phyloP scores from a whole-genome alignment of 2,113 vertebrate genomes.

The Labeo rohita region DNA sequence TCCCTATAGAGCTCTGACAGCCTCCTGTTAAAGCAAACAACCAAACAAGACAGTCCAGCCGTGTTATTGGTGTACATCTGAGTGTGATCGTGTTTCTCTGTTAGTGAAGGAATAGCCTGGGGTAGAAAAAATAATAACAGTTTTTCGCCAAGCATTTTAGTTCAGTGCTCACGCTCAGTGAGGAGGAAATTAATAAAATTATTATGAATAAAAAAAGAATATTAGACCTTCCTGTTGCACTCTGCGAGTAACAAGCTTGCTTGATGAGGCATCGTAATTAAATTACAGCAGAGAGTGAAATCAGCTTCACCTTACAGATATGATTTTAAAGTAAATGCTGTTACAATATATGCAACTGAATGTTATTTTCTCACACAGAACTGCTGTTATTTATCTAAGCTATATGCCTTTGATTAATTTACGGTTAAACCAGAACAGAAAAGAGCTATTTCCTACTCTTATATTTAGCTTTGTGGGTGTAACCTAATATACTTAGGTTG shows the following conservation, averaged over 20 bases:
- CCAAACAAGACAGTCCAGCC: background rate
- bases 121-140: conserved; percentile 13
- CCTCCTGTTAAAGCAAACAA: background rate
- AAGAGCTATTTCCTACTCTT: background rate
- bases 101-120: conserved; percentile 60
- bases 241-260: conserved; percentile 53
- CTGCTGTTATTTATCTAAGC: conserved; percentile 32
- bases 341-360: conserved; percentile 48
- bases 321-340: conserved; percentile 51
- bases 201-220: conserved; percentile 50
- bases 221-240: conserved; percentile 56
- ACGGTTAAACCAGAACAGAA: background rate
- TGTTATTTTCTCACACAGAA: conserved; percentile 36
- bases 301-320: conserved; percentile 47
- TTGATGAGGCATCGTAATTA: conserved; percentile 55
- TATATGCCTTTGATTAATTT: background rate
- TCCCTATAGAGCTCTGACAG: background rate
- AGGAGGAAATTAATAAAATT: conserved; percentile 57
- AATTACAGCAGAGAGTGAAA: conserved; percentile 48
- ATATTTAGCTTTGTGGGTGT: background rate
- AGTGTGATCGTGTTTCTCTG: background rate
- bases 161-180: conserved; percentile 39
- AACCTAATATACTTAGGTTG: background rate
- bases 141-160: conserved; percentile 53
- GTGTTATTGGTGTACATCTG: background rate